Evolutionary conservation across 2,888 invertebrate genomes (phyloP), one percentile per base, ranked within the genome.

Genomic region (Epinotia demarniana): DNA sequence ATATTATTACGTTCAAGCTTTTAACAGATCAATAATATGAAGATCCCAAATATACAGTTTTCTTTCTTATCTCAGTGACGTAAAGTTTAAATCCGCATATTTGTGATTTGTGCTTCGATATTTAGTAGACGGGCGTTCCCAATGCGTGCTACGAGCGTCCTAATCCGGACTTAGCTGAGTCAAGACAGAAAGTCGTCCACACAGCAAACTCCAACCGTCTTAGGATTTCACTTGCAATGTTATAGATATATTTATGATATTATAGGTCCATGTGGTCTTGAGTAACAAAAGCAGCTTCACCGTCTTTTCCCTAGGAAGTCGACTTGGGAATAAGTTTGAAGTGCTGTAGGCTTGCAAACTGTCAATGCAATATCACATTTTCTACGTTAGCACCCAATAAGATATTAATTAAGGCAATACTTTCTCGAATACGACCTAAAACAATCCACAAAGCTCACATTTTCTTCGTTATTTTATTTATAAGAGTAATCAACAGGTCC

Each of bases 111-210:
- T 49, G 4, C 33, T 19, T 49, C 53, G 66, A 66, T 27, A 33
- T 33, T n/a, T 60, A 23, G 69, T 11, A 27, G 39, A 63, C 6
- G 46, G 16, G 27, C 81, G 84, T 87, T 86, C 83, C 85, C 84
- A 84, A 89, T 86, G 88, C 88, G 89, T 90, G 85, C 85, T 85
- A 87, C 85, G 86, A 87, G 86, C 83, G 80, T 80, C 85, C 86
- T 92, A 90, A 91, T 91, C 91, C 89, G 82, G 84, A 82, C 87
- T 90, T 88, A 89, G 89, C 90, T 87, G 90, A 89, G 86, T 87
- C 86, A 81, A 86, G 85, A 84, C 87, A 90, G 88, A 84, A 85
- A 80, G 85, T 86, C 86, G 83, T 85, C 86, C 83, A 86, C 85
- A 86, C 83, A 83, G 85, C 82, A 84, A 85, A 83, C 81, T 83